Evolutionary conservation across 2,888 invertebrate species (phyloP).

Genomic region (Iphiclides podalirius): DNA sequence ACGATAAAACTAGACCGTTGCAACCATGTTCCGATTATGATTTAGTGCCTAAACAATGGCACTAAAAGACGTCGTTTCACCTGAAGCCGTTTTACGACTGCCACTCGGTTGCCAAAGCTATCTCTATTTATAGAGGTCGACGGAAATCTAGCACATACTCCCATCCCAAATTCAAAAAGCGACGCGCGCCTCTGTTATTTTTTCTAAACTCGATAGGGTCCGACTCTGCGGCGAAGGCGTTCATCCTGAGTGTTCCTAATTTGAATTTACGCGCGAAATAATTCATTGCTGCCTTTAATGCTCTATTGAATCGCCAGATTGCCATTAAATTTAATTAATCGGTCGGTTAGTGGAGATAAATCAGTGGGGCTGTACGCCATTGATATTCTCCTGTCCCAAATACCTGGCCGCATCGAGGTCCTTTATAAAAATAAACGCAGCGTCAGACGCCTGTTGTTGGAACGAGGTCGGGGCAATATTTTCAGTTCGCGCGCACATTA

Average conservation of each 20-base stretch:
- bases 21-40: conserved; percentile 25
- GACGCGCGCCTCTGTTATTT: background rate
- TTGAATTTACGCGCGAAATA: conserved; percentile 5
- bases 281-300: background rate
- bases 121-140: conserved; percentile 30
- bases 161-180: conserved; percentile 34
- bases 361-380: conserved; percentile 2
- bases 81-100: conserved; percentile 32
- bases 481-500: conserved; percentile 10
- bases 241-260: background rate
- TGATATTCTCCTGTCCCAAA: conserved; percentile 22
- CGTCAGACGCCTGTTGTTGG: conserved; percentile 11
- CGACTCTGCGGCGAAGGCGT: background rate
- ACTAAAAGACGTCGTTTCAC: conserved; percentile 31
- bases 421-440: conserved; percentile 28
- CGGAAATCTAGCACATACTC: conserved; percentile 30
- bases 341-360: background rate
- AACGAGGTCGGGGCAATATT: conserved; percentile 21
- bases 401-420: conserved; percentile 25
- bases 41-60: conserved; percentile 27
- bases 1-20: conserved; percentile 10
- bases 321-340: background rate
- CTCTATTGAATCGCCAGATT: background rate
- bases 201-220: background rate
- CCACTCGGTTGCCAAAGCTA: conserved; percentile 32